Percentiles rank a stretch among this genome's conserved stretches.
These are phyloP conservation scores for Formica aserva DNA, from an alignment of 2,888 invertebrate genomes.

Conservation along the genomic window DNA sequence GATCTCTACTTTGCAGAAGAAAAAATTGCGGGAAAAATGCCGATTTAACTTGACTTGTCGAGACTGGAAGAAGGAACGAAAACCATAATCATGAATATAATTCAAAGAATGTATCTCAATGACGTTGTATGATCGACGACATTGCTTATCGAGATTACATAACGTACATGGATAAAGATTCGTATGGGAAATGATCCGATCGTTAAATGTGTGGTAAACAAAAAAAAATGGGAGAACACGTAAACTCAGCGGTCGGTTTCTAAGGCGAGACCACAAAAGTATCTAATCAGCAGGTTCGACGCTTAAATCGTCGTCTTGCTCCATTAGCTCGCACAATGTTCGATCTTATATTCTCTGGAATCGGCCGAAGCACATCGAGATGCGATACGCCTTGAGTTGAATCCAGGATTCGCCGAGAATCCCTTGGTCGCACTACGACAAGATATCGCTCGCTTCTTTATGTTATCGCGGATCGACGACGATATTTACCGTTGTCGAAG, in stretches of 20 bases:
- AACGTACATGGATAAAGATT: background rate
- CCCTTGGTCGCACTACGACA: background rate
- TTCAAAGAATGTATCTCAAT: background rate
- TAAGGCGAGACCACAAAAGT: background rate
- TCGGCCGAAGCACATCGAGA: background rate
- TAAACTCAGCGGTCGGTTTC: background rate
- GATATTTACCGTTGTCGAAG: constrained; percentile 74
- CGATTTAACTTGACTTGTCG: background rate
- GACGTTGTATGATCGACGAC: background rate
- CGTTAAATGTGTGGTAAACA: background rate
- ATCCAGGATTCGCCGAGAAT: constrained; percentile 1
- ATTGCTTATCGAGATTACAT: background rate
- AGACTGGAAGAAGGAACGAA: background rate
- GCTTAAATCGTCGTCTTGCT: constrained; percentile 30
- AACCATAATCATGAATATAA: background rate
- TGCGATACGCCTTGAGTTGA: constrained; percentile 1
- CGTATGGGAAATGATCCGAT: background rate
- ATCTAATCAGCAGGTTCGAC: constrained; percentile 18
- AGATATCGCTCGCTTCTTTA: constrained; percentile 49
- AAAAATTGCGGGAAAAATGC: constrained; percentile 5
- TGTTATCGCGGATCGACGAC: constrained; percentile 58
- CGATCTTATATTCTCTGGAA: background rate
- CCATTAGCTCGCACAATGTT: constrained; percentile 17
- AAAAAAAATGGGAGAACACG: background rate
- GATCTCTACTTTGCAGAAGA: background rate